Conservation (phyloP, 2,113 vertebrate genomes). For the Oostethus manadensis region DNA sequence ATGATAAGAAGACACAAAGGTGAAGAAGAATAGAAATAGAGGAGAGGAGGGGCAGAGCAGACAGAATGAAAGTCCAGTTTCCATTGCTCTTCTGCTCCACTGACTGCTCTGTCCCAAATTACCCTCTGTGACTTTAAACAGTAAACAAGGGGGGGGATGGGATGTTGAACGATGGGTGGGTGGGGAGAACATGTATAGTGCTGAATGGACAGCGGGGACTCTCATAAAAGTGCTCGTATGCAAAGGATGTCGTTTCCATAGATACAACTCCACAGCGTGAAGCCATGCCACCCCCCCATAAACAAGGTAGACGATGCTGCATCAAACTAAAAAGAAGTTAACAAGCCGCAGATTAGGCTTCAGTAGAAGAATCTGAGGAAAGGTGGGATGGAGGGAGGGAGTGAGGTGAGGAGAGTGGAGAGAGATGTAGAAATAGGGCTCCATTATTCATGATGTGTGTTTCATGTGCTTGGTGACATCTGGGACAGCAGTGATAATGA, state of each 20-base stretch:
- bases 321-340: constrained; percentile 57
- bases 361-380: constrained; percentile 59
- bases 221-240: constrained; percentile 37
- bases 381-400: constrained; percentile 45
- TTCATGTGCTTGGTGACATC: constrained; percentile 76
- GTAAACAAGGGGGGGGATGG: constrained; percentile 63
- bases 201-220: constrained; percentile 27
- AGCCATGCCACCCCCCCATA: constrained; percentile 43
- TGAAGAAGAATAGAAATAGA: constrained; percentile 22
- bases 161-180: constrained; percentile 30
- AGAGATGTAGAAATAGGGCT: constrained; percentile 67
- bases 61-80: constrained; percentile 48
- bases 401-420: constrained; percentile 46
- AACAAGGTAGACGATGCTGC: constrained; percentile 51
- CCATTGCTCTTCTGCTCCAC: constrained; percentile 61
- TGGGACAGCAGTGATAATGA: constrained; percentile 77
- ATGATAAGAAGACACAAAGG: constrained; percentile 31
- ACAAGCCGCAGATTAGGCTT: constrained; percentile 56
- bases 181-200: background rate
- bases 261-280: constrained; percentile 31
- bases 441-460: constrained; percentile 76
- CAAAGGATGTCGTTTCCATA: constrained; percentile 36
- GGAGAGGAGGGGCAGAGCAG: constrained; percentile 4
- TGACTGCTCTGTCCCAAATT: constrained; percentile 67
- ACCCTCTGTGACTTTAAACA: constrained; percentile 66